A percentile compares a stretch with the other conserved stretches of the same genome.
Conservation (phyloP, 64 coral and sea anemone genomes). For the Actinia tenebrosa region DNA sequence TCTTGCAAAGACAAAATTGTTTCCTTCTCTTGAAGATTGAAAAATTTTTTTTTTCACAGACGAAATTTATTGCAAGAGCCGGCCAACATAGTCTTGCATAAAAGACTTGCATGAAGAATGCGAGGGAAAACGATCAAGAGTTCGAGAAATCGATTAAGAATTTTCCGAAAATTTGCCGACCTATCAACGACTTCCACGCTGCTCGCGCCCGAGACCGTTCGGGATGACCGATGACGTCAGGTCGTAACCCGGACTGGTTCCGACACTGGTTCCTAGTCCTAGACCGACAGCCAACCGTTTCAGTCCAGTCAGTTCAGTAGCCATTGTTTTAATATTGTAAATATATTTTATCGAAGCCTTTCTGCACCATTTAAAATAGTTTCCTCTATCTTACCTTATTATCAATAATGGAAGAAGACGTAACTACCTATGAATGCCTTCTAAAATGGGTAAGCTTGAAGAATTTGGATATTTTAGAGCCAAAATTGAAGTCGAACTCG, state of each 20-base stretch:
- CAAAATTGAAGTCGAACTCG: neutral
- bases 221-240: conserved; percentile 5
- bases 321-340: conserved; percentile 16
- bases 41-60: too few species aligned
- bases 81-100: too few species aligned
- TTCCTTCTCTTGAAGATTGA: too few species aligned
- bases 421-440: conserved; percentile 72
- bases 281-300: neutral
- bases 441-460: conserved; percentile 83
- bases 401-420: conserved; percentile 63
- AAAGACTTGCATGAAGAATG: too few species aligned
- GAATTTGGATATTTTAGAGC: neutral
- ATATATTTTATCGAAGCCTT: neutral
- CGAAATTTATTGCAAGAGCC: too few species aligned
- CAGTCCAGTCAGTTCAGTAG: neutral
- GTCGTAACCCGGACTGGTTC: neutral
- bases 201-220: too few species aligned
- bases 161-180: too few species aligned
- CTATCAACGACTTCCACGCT: too few species aligned
- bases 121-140: too few species aligned
- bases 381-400: neutral
- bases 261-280: neutral
- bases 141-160: too few species aligned
- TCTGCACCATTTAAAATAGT: neutral
- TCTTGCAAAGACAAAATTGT: too few species aligned